These are phyloP conservation scores for Lithodes maja DNA, from an alignment of 2,888 invertebrate genomes.

Conservation along the genomic window DNA sequence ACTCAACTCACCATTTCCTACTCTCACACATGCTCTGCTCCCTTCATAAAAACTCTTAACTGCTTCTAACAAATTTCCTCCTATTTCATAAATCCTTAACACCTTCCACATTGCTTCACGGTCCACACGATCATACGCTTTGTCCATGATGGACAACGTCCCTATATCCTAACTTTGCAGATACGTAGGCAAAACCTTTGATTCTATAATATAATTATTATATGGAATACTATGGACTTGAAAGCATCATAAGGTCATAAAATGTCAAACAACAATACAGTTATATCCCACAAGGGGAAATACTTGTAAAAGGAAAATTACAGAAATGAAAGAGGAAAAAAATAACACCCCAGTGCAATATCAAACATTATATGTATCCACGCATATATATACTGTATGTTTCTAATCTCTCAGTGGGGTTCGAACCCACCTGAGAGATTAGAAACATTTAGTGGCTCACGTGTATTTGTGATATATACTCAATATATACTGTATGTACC, in stretches of 20 bases:
- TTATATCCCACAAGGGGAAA: constrained; percentile 38
- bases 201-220: constrained; percentile 65
- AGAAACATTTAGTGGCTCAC: too few relatives aligned
- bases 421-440: too few relatives aligned
- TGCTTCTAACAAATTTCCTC: too few relatives aligned
- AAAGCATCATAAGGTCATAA: constrained; percentile 56
- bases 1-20: too few relatives aligned
- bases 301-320: constrained; percentile 38
- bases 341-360: constrained; percentile 51
- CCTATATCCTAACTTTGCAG: constrained; percentile 65
- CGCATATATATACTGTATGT: constrained; percentile 41
- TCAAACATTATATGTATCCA: constrained; percentile 28
- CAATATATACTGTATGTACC: too few relatives aligned
- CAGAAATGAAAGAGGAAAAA: constrained; percentile 33
- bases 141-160: constrained; percentile 47
- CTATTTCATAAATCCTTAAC: too few relatives aligned
- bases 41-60: too few relatives aligned
- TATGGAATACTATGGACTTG: constrained; percentile 66
- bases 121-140: too few relatives aligned
- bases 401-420: too few relatives aligned
- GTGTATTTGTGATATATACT: too few relatives aligned
- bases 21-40: too few relatives aligned
- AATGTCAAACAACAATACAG: constrained; percentile 44
- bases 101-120: too few relatives aligned
- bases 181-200: constrained; percentile 64